Percentiles rank a stretch among this genome's conserved stretches.
These are phyloP conservation scores for Diaprepes abbreviatus DNA, from an alignment of 2,888 invertebrate species.

Conservation along the genomic window DNA sequence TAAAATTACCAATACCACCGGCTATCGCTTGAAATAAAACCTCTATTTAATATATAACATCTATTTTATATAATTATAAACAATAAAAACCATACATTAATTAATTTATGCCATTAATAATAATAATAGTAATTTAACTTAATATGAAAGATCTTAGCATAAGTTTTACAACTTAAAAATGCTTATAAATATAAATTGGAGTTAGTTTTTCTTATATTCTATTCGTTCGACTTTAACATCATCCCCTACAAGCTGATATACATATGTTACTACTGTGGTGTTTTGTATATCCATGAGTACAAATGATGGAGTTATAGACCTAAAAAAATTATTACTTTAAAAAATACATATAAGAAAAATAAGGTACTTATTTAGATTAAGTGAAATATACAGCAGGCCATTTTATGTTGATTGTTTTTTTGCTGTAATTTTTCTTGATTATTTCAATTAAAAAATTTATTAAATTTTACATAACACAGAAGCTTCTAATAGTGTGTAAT, in stretches of 20 bases:
- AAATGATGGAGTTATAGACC: constrained; percentile 93
- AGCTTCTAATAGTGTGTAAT: no score
- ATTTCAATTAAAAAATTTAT: no score
- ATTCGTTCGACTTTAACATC: constrained; percentile 99
- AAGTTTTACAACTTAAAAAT: not conserved
- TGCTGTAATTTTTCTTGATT: no score
- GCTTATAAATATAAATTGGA: not conserved
- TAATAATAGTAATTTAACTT: not conserved
- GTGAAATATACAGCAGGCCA: no score
- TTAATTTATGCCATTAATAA: not conserved
- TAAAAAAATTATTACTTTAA: constrained; percentile 67
- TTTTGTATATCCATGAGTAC: constrained; percentile 99
- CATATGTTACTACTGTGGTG: constrained; percentile 96
- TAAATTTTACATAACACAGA: no score
- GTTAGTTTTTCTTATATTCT: constrained; percentile 91
- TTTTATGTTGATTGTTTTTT: no score
- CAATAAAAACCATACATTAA: not conserved
- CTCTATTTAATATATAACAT: no score
- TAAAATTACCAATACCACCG: no score
- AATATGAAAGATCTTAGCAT: not conserved
- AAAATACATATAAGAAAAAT: no score
- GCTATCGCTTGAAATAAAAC: no score
- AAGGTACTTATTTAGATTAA: no score
- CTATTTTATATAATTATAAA: constrained; percentile 3
- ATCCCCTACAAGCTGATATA: constrained; percentile 96